Evolutionary conservation across 2,888 invertebrate species (phyloP), one percentile per base, ranked within the genome.

Genomic region (Mythimna lalbum): DNA sequence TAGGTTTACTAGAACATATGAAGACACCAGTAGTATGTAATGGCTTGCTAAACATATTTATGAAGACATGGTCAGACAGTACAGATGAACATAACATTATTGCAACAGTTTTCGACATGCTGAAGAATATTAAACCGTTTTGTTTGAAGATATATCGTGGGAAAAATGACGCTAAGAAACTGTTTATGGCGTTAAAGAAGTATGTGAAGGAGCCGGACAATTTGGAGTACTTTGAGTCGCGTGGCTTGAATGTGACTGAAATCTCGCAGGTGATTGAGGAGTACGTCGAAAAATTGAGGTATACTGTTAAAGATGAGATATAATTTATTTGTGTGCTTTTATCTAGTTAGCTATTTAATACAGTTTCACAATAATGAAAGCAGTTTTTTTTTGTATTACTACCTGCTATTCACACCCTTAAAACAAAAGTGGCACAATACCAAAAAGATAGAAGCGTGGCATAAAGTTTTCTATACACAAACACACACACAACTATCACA

Each of bases 1-100:
- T 94, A 53, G 95, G 94, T 47, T 86, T 95, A 1, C 76, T 95
- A 0, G 94, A 95, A 75, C 86, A 89, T 12, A 81, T 95, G 82
- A 88, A 91, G 0, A 91, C 91, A 1, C 80, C 90, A 0, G 70
- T 70, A 0, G 87, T 93, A 0, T 95, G 95, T 50, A 88, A 91
- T 47, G 94, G 94, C 0, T 71, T 95, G 17, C 64, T 94, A 0
- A 89, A 92, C 9, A 89, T 94, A 23, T 92, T 94, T 59, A 80
- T 82, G 53, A 77, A 82, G 0, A 77, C 88, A 0, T 90, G 90
- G 87, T 75, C 87, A 0, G 88, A 87, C 39, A 84, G 82, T 19
- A 80, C 78, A 0, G 79, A 87, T 2, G 86, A 89, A 9, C 86
- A 87, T 21, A 81, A 89, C 2, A 52, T 90, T 0, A 75, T 90